These are phyloP conservation scores for Pristionchus arcanus DNA, from an alignment of 2,888 invertebrate genomes.

Conservation along the genomic window DNA sequence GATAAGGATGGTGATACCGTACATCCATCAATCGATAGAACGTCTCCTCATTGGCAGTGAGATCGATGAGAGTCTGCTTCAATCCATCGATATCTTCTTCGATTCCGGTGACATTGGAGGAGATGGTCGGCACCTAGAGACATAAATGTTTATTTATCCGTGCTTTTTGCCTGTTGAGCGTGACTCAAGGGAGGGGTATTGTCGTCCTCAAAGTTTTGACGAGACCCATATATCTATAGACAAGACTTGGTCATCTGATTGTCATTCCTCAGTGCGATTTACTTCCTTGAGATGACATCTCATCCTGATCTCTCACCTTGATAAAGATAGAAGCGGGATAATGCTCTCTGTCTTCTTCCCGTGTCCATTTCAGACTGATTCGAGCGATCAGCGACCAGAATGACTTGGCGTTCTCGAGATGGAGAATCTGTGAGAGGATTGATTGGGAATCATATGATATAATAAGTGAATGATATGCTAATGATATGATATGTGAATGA, in stretches of 20 bases:
- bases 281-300: no score
- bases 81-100: constrained; percentile 12
- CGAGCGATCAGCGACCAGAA: constrained; percentile 55
- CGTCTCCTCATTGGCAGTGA: constrained; percentile 42
- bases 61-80: constrained; percentile 37
- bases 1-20: neutral
- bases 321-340: constrained; percentile 47
- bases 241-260: neutral
- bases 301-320: constrained; percentile 14
- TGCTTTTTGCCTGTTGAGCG: no score
- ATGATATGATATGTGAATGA: no score
- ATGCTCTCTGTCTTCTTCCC: constrained; percentile 3
- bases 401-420: constrained; percentile 46
- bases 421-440: neutral
- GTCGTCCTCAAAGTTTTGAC: no score
- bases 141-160: no score
- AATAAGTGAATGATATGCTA: no score
- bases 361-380: constrained; percentile 40
- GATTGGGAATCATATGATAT: neutral
- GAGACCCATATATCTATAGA: no score
- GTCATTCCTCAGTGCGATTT: neutral
- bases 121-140: constrained; percentile 39
- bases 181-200: no score
- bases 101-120: neutral
- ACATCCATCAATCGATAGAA: constrained; percentile 47